These are phyloP conservation scores for Celastrina argiolus DNA, from an alignment of 2,888 invertebrate genomes.

Conservation along the genomic window DNA sequence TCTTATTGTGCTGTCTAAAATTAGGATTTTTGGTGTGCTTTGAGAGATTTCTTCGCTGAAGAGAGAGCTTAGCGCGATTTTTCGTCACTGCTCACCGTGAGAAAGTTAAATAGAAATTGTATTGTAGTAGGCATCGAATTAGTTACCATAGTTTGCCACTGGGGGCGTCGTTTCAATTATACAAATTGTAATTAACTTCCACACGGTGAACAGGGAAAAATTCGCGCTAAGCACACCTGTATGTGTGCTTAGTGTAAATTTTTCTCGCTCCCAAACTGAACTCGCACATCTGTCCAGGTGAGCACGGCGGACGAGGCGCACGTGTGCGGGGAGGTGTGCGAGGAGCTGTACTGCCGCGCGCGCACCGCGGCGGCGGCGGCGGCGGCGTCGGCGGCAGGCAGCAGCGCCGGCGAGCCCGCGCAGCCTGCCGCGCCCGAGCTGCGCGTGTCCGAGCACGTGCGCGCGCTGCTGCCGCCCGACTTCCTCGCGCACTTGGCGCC, in stretches of 20 bases:
- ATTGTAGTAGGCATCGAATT: too few relatives aligned
- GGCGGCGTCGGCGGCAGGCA: conserved; percentile 59
- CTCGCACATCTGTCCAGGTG: conserved; percentile 38
- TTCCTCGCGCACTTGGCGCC: conserved; percentile 56
- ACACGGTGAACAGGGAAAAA: too few relatives aligned
- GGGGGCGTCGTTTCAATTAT: too few relatives aligned
- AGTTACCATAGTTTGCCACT: too few relatives aligned
- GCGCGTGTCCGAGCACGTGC: conserved; percentile 64
- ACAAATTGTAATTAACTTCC: too few relatives aligned
- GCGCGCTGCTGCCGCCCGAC: conserved; percentile 49
- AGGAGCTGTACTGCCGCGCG: conserved; percentile 71
- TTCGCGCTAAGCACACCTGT: too few relatives aligned
- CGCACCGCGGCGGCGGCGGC: conserved; percentile 59
- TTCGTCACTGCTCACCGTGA: too few relatives aligned
- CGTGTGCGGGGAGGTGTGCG: conserved; percentile 73
- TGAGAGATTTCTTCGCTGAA: too few relatives aligned
- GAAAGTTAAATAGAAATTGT: too few relatives aligned
- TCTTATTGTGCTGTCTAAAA: background rate
- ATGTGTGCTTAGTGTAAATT: too few relatives aligned
- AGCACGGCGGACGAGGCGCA: conserved; percentile 61
- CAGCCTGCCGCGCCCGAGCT: conserved; percentile 41
- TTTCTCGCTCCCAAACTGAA: conserved; percentile 33
- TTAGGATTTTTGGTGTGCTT: too few relatives aligned
- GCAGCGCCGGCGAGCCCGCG: conserved; percentile 31
- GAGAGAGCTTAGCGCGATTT: too few relatives aligned